phyloP scores from a whole-genome alignment of 2,888 invertebrate species.

The Latheticus oryzae region DNA sequence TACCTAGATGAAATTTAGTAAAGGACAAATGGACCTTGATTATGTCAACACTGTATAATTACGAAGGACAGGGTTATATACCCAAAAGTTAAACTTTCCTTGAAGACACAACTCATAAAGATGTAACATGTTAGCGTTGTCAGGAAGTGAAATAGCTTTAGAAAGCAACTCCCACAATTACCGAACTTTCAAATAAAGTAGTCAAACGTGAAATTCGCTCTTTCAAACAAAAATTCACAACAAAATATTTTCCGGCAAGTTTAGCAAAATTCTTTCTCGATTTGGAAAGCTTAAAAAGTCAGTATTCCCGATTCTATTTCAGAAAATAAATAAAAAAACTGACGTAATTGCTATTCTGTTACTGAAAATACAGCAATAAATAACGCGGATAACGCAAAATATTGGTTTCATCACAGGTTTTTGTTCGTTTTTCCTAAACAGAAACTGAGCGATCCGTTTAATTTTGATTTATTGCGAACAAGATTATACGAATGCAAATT shows the following conservation, averaged over 20 bases:
- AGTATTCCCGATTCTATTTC: too few species aligned
- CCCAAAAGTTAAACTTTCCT: slow-evolving; percentile 7
- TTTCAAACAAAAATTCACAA: too few species aligned
- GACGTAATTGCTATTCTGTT: too few species aligned
- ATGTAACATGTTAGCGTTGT: slow-evolving; percentile 20
- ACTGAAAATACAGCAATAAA: too few species aligned
- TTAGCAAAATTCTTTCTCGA: slow-evolving; percentile 7
- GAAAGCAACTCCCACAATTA: slow-evolving; percentile 7
- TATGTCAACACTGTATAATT: slow-evolving; percentile 28
- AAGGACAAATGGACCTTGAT: slow-evolving; percentile 13
- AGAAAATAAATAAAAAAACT: too few species aligned
- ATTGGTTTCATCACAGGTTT: slow-evolving; percentile 17
- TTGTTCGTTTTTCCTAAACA: slow-evolving; percentile 2
- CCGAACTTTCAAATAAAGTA: background rate
- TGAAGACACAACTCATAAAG: slow-evolving; percentile 6
- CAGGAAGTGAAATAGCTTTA: slow-evolving; percentile 3
- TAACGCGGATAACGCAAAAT: slow-evolving; percentile 12
- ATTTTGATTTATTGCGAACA: slow-evolving; percentile 17
- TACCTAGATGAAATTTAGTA: slow-evolving; percentile 7
- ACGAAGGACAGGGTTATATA: slow-evolving; percentile 12
- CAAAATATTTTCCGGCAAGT: slow-evolving; percentile 28
- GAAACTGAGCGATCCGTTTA: slow-evolving; percentile 8
- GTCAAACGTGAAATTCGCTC: too few species aligned
- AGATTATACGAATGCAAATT: slow-evolving; percentile 28
- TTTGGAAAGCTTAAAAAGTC: too few species aligned